Conservation (phyloP, 2,888 invertebrate genomes). For the Drosophila kambysellisi region DNA sequence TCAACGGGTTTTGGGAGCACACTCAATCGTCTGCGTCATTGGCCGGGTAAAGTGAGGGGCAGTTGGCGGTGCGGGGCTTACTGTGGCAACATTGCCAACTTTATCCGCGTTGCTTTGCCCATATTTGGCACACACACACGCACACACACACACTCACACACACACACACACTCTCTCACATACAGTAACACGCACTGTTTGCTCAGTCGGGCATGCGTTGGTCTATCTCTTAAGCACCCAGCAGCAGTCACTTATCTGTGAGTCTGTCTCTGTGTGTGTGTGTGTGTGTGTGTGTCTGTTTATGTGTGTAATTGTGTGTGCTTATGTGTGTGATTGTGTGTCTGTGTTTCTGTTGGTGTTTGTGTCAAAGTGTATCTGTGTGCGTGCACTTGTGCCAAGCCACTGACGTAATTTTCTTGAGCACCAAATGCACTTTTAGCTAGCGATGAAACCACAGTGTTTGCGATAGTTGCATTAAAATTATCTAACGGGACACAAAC, state of each 20-base stretch:
- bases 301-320: conserved; percentile 3
- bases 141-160: conserved; percentile 9
- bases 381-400: conserved; percentile 57
- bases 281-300: conserved; percentile 3
- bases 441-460: conserved; percentile 49
- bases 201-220: conserved; percentile 47
- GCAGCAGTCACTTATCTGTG: conserved; percentile 66
- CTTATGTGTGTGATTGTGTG: conserved; percentile 1
- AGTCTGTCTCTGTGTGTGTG: conserved; percentile 15
- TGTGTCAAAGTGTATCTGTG: conserved; percentile 5
- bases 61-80: neutral
- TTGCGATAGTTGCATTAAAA: neutral
- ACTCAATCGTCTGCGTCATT: conserved; percentile 75
- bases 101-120: conserved; percentile 43
- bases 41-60: conserved; percentile 9
- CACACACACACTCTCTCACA: conserved; percentile 4
- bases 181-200: conserved; percentile 50
- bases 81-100: conserved; percentile 55
- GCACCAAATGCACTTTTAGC: conserved; percentile 70
- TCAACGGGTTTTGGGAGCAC: conserved; percentile 49
- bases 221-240: conserved; percentile 72
- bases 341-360: neutral
- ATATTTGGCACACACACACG: conserved; percentile 53
- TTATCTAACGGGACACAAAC: neutral
- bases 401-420: conserved; percentile 78